These are phyloP conservation scores for Tuta absoluta DNA, from an alignment of 2,888 invertebrate genomes.

Conservation along the genomic window DNA sequence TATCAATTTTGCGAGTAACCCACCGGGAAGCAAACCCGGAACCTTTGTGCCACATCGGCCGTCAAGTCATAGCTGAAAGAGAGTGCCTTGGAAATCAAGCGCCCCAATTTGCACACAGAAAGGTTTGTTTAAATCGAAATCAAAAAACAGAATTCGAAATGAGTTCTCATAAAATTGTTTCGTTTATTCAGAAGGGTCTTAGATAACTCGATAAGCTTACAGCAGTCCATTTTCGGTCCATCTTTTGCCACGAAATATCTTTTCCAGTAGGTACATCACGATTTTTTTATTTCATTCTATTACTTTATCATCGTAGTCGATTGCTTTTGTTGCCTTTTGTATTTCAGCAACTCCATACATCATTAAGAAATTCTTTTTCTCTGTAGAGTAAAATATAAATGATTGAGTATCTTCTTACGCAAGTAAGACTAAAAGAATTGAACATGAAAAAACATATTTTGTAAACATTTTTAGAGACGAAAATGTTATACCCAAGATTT, in stretches of 20 bases:
- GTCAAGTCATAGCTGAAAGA: conserved; percentile 18
- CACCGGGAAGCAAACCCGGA: too few species aligned
- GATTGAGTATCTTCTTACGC: neutral
- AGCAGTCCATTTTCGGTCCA: conserved; percentile 35
- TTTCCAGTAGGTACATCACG: conserved; percentile 35
- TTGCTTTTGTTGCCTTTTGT: conserved; percentile 20
- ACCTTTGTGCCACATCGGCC: neutral
- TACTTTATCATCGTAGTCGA: conserved; percentile 25
- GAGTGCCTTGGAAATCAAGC: conserved; percentile 24
- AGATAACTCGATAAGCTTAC: conserved; percentile 49
- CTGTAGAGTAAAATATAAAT: neutral
- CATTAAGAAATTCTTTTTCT: neutral
- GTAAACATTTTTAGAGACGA: conserved; percentile 4
- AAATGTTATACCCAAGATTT: conserved; percentile 2
- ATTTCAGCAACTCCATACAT: neutral
- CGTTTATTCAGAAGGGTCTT: conserved; percentile 45
- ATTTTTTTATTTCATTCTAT: conserved; percentile 27
- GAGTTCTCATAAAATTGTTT: conserved; percentile 47
- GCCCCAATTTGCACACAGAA: conserved; percentile 27
- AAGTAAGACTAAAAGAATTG: neutral
- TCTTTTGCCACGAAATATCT: conserved; percentile 42
- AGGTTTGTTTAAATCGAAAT: conserved; percentile 36
- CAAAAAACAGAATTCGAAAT: conserved; percentile 48
- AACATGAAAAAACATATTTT: neutral
- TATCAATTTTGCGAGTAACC: too few species aligned